Base-by-base conservation (phyloP, 2,797 vertebrate genomes). In the Protosalanx chinensis region DNA sequence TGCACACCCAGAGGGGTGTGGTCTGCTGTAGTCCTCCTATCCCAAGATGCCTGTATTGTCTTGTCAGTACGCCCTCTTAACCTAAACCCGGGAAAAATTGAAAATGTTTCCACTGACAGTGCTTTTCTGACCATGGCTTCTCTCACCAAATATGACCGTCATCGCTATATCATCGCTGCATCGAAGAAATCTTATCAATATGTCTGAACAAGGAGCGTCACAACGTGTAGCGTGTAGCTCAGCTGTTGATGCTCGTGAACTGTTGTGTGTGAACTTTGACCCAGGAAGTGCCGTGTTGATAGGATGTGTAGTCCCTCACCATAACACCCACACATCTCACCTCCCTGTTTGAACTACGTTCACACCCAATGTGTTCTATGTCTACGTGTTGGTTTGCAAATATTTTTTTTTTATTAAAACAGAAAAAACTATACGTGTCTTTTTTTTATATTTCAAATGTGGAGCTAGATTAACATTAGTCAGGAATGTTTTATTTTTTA, bases 301-400 rank as follows among this genome's bases (percentile, higher is more conserved):
- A 46, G 72, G 77, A 72, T 68, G 27, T 71, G 69, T 78, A 71
- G 73, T 74, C 68, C 49, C 53, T 57, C 5, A 75, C 18, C 72
- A 84, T 80, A 18, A 5, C 1, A n/a, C n/a, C n/a, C n/a, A n/a
- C n/a, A n/a, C n/a, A n/a, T n/a, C n/a, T n/a, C n/a, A n/a, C n/a
- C n/a, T n/a, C 69, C 61, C 75, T 67, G 68, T 72, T 75, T 62
- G 72, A 78, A 69, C 75, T 70, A n/a, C 67, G 70, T 77, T 76
- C 76, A 85, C 86, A 86, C 86, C 85, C 82, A 77, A 79, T 81
- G 76, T 84, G 76, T 73, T 73, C 77, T 66, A 69, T 75, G 78
- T 72, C 64, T 78, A 79, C 79, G 71, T 81, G 71, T 75, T 83
- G 72, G 70, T 84, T 86, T 82, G 73, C 73, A 74, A 74, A 73